phyloP scores from a whole-genome alignment of 2,888 invertebrate species.

The Hemistola chrysoprasaria region DNA sequence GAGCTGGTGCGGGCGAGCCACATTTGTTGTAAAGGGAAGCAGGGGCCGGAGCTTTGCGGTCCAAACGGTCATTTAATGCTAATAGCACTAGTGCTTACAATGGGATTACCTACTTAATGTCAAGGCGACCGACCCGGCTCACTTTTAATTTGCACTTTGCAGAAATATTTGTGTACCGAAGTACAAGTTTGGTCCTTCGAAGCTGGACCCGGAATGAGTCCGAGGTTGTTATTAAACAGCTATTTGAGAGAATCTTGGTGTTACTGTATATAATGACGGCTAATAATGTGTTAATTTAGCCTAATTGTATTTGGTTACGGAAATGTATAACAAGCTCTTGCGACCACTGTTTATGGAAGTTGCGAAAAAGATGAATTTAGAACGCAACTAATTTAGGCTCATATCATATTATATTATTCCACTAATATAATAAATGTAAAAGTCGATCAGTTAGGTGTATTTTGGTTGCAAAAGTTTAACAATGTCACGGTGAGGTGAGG shows the following conservation, averaged over 20 bases:
- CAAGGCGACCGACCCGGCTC: constrained; percentile 35
- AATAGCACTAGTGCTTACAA: constrained; percentile 62
- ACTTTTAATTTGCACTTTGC: constrained; percentile 38
- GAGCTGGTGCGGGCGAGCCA: constrained; percentile 19
- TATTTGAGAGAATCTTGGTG: not conserved
- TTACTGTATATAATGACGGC: no score
- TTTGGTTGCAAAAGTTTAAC: not conserved
- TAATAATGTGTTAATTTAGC: no score
- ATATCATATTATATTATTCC: no score
- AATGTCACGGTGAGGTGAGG: constrained; percentile 2
- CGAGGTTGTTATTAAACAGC: no score
- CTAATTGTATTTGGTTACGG: no score
- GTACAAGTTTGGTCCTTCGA: constrained; percentile 11
- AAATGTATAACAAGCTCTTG: no score
- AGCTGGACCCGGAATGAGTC: constrained; percentile 1
- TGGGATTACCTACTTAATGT: constrained; percentile 54
- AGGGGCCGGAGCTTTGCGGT: constrained; percentile 38
- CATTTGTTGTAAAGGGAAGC: constrained; percentile 28
- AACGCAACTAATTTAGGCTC: no score
- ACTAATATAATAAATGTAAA: no score
- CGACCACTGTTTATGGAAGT: no score
- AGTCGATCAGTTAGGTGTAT: no score
- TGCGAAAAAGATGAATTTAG: no score
- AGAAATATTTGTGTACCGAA: constrained; percentile 19
- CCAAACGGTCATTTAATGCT: constrained; percentile 61